Evolutionary conservation across 2,797 vertebrate species (phyloP).

Genomic region (Aphelocoma californica): DNA sequence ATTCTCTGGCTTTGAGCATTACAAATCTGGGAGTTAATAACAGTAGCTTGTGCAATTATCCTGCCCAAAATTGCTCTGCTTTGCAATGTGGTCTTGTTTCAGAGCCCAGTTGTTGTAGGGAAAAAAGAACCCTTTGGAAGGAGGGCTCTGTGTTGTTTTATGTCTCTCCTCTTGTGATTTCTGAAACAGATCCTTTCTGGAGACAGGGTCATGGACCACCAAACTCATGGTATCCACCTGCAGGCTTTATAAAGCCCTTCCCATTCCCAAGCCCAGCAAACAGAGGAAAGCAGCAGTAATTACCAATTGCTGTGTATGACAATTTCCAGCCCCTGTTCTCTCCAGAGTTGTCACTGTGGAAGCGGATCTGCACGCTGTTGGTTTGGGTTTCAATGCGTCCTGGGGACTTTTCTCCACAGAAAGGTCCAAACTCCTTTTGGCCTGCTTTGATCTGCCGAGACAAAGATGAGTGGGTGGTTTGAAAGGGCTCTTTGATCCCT

Average conservation of each 20-base stretch:
- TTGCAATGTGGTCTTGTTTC: background rate
- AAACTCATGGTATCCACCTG: background rate
- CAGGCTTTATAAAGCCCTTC: background rate
- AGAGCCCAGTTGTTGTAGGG: background rate
- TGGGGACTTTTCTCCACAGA: constrained; percentile 86
- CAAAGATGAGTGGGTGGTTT: background rate
- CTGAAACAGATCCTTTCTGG: background rate
- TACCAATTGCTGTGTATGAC: constrained; percentile 82
- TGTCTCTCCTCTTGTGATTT: background rate
- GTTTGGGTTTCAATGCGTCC: constrained; percentile 82
- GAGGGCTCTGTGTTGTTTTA: background rate
- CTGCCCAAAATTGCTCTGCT: background rate
- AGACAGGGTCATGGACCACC: background rate
- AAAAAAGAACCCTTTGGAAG: background rate
- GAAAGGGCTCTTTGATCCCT: background rate
- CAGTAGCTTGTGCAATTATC: background rate
- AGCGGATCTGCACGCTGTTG: constrained; percentile 78
- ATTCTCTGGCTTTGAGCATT: background rate
- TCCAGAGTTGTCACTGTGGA: constrained; percentile 92
- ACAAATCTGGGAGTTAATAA: background rate
- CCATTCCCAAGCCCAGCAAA: background rate
- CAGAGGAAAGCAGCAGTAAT: background rate
- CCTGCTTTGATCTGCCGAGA: constrained; percentile 81
- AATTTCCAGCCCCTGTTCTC: constrained; percentile 92
- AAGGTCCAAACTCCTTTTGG: constrained; percentile 80